Base-by-base conservation (phyloP, 2,888 invertebrate genomes). In the Ormyrus thymus region DNA sequence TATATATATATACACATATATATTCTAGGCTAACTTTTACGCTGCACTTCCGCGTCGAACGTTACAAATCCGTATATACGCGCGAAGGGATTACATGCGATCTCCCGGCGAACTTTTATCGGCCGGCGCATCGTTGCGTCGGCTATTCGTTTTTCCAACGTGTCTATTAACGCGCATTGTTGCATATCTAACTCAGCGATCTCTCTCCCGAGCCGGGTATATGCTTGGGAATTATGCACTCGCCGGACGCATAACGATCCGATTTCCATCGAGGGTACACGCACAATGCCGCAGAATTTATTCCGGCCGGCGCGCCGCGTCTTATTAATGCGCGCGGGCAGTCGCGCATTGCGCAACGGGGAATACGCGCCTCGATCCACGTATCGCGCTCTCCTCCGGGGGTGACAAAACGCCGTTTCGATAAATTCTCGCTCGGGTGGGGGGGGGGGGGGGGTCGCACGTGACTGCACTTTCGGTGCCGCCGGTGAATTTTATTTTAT, bases 11-110 rank as follows among this genome's bases (percentile, higher is more conserved):
- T 29, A 29, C 3, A 1, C 3, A 2, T 29, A 2, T 29, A 29
- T 29, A 29, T 7, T 7, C 48, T 43, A 6, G 11, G 8, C 55
- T 15, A 8, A 51, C 45, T 55, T 74, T 29, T 4, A 29, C 29
- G 29, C 29, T 58, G 43, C 59, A 53, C 66, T 59, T 70, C 59
- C 74, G 51, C 45, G 51, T 56, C 29, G 29, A 43, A n/a, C 50
- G 29, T 9, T 15, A 29, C 29, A 29, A 29, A 29, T 29, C 29
- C 29, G n/a, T n/a, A 4, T 29, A 29, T 29, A 48, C 65, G n/a
- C 29, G 78, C 53, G 66, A 51, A 68, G 59, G 53, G 59, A 69
- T 76, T 62, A 71, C 58, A 65, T 45, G 70, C 65, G n/a, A n/a
- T 43, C 50, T 50, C 50, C 56, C 69, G 58, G 46, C n/a, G 6